phyloP scores from a whole-genome alignment of 2,113 vertebrate genomes.

The Apteryx owenii region DNA sequence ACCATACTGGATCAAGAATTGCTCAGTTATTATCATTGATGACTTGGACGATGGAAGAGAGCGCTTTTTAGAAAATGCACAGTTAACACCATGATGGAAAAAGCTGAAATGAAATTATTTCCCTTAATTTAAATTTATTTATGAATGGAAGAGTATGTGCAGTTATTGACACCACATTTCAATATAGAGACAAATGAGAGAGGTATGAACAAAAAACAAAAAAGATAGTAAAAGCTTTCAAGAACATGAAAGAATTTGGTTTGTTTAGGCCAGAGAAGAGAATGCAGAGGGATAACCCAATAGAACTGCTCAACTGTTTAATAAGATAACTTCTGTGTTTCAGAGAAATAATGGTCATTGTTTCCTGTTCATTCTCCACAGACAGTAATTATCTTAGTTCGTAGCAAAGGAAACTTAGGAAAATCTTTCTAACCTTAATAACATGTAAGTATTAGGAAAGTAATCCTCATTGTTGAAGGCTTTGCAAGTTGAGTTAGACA shows the following conservation, averaged over 20 bases:
- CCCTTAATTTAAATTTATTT: not conserved
- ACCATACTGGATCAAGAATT: not conserved
- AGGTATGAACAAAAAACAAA: not conserved
- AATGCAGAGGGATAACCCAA: not conserved
- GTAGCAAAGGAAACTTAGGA: not conserved
- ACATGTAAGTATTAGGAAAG: not conserved
- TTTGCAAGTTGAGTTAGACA: not conserved
- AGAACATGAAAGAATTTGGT: not conserved
- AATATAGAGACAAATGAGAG: not conserved
- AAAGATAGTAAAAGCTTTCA: not conserved
- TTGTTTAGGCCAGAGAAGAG: not conserved
- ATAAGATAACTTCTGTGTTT: not conserved
- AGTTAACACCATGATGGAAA: not conserved
- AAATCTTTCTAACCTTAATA: not conserved
- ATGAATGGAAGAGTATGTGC: not conserved
- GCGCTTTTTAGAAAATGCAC: not conserved
- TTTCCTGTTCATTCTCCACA: not conserved
- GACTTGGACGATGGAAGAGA: not conserved
- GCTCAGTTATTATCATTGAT: not conserved
- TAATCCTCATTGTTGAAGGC: not conserved
- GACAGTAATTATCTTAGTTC: not conserved
- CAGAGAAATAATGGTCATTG: not conserved
- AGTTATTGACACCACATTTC: not conserved
- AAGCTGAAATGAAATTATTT: not conserved
- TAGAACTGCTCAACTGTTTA: not conserved